These are phyloP conservation scores for Sisor rabdophorus DNA, from an alignment of 2,113 vertebrate species.

Conservation along the genomic window DNA sequence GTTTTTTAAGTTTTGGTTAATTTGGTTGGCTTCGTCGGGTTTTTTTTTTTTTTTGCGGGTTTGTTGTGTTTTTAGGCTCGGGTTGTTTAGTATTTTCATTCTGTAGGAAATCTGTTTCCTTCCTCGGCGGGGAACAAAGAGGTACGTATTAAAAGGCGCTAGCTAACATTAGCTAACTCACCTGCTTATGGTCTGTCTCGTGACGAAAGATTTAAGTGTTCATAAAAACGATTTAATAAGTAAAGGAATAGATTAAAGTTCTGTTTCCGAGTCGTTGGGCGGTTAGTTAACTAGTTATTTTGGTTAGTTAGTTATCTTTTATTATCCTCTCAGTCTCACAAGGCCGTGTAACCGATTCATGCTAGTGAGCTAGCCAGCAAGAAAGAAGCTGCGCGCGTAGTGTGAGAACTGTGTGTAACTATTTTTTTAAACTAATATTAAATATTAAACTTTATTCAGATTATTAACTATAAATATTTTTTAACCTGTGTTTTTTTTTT, in stretches of 20 bases:
- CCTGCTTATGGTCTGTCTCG: background rate
- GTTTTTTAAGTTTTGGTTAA: constrained; percentile 11
- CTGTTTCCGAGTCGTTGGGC: background rate
- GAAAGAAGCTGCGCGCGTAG: background rate
- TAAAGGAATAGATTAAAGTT: too few species aligned
- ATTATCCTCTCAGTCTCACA: background rate
- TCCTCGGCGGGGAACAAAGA: constrained; percentile 46
- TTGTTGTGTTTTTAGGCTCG: background rate
- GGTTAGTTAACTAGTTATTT: background rate
- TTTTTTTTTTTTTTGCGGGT: background rate
- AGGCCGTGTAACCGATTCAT: background rate
- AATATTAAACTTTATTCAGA: background rate
- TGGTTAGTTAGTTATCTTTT: too few species aligned
- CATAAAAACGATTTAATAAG: background rate
- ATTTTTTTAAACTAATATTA: background rate
- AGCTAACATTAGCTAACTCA: constrained; percentile 23
- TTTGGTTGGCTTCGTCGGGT: background rate
- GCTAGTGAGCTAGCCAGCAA: background rate
- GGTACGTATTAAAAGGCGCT: constrained; percentile 34
- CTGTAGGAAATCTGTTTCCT: constrained; percentile 24
- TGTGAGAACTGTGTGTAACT: background rate
- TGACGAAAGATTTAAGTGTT: background rate
- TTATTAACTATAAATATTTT: background rate
- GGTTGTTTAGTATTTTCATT: background rate
- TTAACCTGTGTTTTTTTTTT: background rate